Conservation (phyloP, 2,113 vertebrate species). For the Pangasianodon gigas region DNA sequence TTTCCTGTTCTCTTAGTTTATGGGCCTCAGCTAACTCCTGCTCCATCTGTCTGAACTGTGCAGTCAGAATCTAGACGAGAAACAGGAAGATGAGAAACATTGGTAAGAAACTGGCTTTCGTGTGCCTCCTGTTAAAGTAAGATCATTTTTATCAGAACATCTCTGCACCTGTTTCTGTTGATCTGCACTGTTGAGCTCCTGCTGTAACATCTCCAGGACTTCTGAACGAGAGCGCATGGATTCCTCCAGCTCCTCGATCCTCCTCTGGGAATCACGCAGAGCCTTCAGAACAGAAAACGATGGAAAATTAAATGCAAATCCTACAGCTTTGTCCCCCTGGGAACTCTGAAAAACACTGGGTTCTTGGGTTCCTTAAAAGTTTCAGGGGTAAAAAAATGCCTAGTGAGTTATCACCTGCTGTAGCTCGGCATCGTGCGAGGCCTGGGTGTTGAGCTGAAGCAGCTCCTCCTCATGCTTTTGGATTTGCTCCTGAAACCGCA, state of each 20-base stretch:
- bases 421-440: conserved; percentile 73
- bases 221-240: conserved; percentile 78
- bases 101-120: background rate
- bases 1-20: conserved; percentile 71
- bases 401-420: conserved; percentile 77
- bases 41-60: conserved; percentile 83
- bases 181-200: conserved; percentile 80
- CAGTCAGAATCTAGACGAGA: conserved; percentile 75
- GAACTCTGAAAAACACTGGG: background rate
- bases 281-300: conserved; percentile 66
- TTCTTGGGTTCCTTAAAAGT: background rate
- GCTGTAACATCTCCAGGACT: conserved; percentile 85
- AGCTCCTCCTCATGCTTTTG: conserved; percentile 86
- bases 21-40: conserved; percentile 70
- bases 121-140: background rate
- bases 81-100: background rate
- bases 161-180: conserved; percentile 84
- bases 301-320: background rate
- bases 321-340: background rate
- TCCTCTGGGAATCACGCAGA: conserved; percentile 73
- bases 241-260: conserved; percentile 83
- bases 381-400: background rate
- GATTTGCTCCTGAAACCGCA: conserved; percentile 82
- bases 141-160: background rate
- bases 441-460: conserved; percentile 65